Evolutionary conservation across 2,888 invertebrate genomes (phyloP), one percentile per base, ranked within the genome.

Genomic region (Drosophila formosana): DNA sequence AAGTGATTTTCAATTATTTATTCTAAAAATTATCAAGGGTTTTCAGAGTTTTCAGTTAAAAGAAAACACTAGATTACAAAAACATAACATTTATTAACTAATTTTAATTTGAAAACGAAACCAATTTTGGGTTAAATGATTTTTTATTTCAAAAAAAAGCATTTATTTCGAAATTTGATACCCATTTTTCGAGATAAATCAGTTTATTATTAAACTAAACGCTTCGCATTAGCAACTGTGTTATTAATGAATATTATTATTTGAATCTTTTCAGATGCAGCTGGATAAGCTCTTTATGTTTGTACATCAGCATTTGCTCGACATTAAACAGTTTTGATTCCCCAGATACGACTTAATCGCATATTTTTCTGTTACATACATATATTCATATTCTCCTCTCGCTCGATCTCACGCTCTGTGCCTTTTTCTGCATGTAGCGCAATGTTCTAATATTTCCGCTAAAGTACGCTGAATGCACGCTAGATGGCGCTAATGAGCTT

Each of bases 401-500:
- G 4, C 23, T 30, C 13, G 28, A 4, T 3, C 43, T 34, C 5
- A 25, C 30, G n/a, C 9, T 51, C 7, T 39, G 18, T 30, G n/a
- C 6, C 30, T 30, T 9, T 32, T 37, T 23, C 11, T 46, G 25
- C 39, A 47, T 58, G 75, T 69, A 51, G 52, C 57, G 56, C 56
- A 56, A 60, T 78, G 65, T 69, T 78, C 25, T 51, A 53, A 49
- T 66, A 66, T 78, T 69, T 78, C 76, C 76, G 75, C 62, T 43
- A n/a, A 49, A 58, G 53, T 50, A 56, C 50, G 66, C 60, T 45
- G 63, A 45, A 43, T 65, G 53, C 62, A 52, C 71, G 72, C 56
- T 66, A 64, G 81, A 66, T 79, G 74, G 68, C 78, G 85, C 83
- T 84, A 84, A 84, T 88, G 83, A 84, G 83, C 89, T 84, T 84